Percentiles rank a stretch among this genome's conserved stretches.
These are phyloP conservation scores for Andrena dorsata DNA, from an alignment of 2,888 invertebrate species.

Conservation along the genomic window DNA sequence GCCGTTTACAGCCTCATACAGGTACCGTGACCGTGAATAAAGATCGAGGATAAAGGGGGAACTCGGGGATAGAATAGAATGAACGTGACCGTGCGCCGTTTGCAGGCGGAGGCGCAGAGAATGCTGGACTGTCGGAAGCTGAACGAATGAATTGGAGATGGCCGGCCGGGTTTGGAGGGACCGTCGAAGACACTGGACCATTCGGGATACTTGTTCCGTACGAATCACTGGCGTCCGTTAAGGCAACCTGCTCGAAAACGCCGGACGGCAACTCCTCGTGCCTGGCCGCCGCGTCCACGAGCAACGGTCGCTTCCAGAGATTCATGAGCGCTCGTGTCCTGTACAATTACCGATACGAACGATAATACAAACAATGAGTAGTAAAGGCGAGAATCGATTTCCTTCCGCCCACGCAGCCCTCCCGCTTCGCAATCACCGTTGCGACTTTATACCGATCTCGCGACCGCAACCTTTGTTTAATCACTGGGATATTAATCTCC, in stretches of 20 bases:
- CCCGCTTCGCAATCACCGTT: background rate
- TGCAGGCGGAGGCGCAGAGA: constrained; percentile 75
- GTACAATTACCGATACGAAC: constrained; percentile 50
- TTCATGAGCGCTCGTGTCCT: constrained; percentile 19
- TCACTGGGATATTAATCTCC: constrained; percentile 9
- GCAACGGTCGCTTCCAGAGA: background rate
- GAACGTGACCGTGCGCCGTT: constrained; percentile 26
- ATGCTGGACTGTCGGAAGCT: constrained; percentile 74
- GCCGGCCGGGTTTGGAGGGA: constrained; percentile 1
- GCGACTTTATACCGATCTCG: background rate
- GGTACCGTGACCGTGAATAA: constrained; percentile 55
- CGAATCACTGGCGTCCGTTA: background rate
- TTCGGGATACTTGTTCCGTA: constrained; percentile 1
- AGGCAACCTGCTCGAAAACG: constrained; percentile 17
- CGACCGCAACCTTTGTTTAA: constrained; percentile 20
- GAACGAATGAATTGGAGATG: constrained; percentile 55
- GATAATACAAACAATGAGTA: constrained; percentile 55
- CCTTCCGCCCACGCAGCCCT: constrained; percentile 1
- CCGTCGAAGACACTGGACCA: constrained; percentile 7
- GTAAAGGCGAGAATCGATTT: constrained; percentile 37
- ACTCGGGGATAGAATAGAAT: background rate
- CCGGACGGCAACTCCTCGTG: background rate
- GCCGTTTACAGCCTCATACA: constrained; percentile 75
- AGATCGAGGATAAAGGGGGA: background rate
- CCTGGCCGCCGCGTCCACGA: constrained; percentile 3